Conservation (phyloP, 2,888 invertebrate genomes). For the Temnothorax unifasciatus region DNA sequence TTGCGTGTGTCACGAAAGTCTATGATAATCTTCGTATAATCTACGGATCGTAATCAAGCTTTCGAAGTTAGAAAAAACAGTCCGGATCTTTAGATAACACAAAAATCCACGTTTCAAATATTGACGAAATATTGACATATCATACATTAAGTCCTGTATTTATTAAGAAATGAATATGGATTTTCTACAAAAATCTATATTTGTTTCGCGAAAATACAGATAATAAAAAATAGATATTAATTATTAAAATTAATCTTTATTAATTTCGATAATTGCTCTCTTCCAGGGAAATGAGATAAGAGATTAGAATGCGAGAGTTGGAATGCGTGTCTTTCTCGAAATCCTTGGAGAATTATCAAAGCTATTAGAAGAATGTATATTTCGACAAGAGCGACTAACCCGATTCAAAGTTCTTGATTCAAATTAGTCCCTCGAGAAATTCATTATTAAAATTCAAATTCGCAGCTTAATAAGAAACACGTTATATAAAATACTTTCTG, state of each 20-base stretch:
- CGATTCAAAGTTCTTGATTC: background rate
- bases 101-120: background rate
- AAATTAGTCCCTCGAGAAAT: background rate
- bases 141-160: background rate
- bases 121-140: constrained; percentile 10
- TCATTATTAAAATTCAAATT: constrained; percentile 27
- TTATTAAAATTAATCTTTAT: background rate
- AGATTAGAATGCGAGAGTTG: background rate
- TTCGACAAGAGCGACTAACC: background rate
- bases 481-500: background rate
- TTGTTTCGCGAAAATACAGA: background rate
- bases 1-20: constrained; percentile 67
- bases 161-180: background rate
- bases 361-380: background rate
- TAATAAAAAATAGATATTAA: background rate
- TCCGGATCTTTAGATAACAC: background rate
- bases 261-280: background rate
- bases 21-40: constrained; percentile 63
- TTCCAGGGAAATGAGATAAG: background rate
- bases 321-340: background rate
- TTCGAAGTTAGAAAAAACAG: background rate
- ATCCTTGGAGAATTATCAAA: background rate
- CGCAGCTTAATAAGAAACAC: background rate
- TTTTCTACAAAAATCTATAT: background rate
- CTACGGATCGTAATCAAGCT: constrained; percentile 67